These are phyloP conservation scores for Umimayanthus chanpuru DNA, from an alignment of 92 coral and sea anemone genomes.

Conservation along the genomic window DNA sequence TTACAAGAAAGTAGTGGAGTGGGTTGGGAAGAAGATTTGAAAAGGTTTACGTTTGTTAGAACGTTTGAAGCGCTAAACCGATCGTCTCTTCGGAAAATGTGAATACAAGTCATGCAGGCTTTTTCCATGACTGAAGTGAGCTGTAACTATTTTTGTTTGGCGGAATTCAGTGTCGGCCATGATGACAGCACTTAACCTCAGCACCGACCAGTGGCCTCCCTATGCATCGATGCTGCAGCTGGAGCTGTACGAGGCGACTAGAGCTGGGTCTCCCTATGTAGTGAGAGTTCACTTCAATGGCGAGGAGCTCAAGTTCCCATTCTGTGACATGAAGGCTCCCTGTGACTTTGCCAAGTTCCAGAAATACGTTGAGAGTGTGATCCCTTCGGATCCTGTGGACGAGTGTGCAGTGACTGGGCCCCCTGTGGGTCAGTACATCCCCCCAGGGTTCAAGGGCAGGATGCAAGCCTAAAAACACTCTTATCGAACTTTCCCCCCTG, in stretches of 20 bases:
- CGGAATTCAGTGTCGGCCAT: slow-evolving; percentile 77
- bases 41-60: too few relatives aligned
- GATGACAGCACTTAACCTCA: slow-evolving; percentile 79
- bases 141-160: neutral
- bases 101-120: neutral
- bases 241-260: slow-evolving; percentile 69
- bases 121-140: neutral
- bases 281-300: slow-evolving; percentile 85
- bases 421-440: slow-evolving; percentile 36
- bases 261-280: slow-evolving; percentile 54
- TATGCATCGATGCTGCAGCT: slow-evolving; percentile 83
- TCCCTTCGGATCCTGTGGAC: slow-evolving; percentile 42
- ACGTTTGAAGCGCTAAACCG: too few relatives aligned
- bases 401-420: slow-evolving; percentile 46
- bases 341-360: slow-evolving; percentile 40
- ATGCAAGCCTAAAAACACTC: slow-evolving; percentile 17
- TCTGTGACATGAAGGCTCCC: slow-evolving; percentile 58
- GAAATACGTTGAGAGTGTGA: slow-evolving; percentile 46
- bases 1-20: too few relatives aligned
- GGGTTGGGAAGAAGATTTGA: too few relatives aligned
- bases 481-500: too few relatives aligned
- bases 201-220: slow-evolving; percentile 84
- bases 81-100: too few relatives aligned
- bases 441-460: slow-evolving; percentile 25
- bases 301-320: slow-evolving; percentile 68